Evolutionary conservation across 2,113 vertebrate species (phyloP), one percentile per base, ranked within the genome.

Genomic region (Colistium nudipinnis): DNA sequence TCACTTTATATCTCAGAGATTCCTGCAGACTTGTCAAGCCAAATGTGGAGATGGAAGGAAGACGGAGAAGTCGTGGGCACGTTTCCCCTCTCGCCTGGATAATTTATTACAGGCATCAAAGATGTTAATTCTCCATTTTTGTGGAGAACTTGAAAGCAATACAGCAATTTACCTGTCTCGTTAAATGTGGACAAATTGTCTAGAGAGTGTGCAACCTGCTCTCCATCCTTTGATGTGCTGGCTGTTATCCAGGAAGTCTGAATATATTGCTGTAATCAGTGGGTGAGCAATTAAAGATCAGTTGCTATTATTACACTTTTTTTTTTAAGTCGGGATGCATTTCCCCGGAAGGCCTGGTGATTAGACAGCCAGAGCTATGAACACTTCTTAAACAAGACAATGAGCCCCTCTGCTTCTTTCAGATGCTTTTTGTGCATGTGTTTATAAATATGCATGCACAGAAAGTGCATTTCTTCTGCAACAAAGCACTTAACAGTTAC

Each of bases 101-200:
- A 1, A 62, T 62, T 81, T 9, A 54, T 57, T 69, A 69, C 65
- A 25, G 1, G 43, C 65, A 55, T 82, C 57, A 62, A 33, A 78
- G 62, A 51, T 69, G 64, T 74, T 72, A 14, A 66, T 65, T 59
- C 31, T 65, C 43, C 4, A 63, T 45, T 76, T n/a, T 57, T 52
- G 25, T 9, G 2, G 9, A 20, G 47, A 62, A 80, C 64, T 57
- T 79, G 53, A 82, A 76, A 78, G 51, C 30, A 48, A 55, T 13
- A 2, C 56, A 12, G 56, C 19, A 56, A 60, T 74, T 69, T 57
- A 24, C 62, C 71, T 72, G 66, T 66, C 74, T 81, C 59, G 67
- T 80, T 74, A 78, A 83, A 61, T 61, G 51, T 33, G 76, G 65
- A 86, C 76, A 78, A 82, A 80, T 75, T 75, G 36, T 30, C 72